Evolutionary conservation across 2,797 vertebrate genomes (phyloP).

Genomic region (Rhabdomys pumilio): DNA sequence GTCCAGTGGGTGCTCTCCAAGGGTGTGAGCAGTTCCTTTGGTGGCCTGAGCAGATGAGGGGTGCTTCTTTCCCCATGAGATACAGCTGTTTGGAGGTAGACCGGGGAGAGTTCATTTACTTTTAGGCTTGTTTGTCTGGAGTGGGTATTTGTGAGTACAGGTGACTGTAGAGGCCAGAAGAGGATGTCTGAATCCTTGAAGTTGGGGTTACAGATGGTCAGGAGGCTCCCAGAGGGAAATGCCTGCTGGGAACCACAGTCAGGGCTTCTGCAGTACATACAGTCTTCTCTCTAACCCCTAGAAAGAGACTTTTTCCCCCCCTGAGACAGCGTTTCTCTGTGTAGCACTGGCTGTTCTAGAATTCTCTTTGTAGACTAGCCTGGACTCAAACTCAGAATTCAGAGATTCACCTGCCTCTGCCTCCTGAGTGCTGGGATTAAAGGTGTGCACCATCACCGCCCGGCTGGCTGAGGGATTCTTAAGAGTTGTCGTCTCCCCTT

Average conservation of each 20-base stretch:
- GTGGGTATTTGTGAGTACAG: background rate
- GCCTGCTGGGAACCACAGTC: background rate
- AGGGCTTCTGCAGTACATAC: background rate
- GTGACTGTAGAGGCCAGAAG: background rate
- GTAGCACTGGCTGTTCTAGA: background rate
- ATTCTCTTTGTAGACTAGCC: background rate
- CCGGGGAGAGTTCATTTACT: background rate
- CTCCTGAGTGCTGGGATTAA: background rate
- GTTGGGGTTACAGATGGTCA: background rate
- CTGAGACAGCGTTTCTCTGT: background rate
- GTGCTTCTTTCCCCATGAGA: background rate
- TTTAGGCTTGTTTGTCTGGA: background rate
- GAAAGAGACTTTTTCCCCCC: background rate
- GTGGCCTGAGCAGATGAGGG: background rate
- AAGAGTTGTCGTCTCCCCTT: background rate
- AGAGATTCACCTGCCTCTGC: background rate
- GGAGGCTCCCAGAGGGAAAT: background rate
- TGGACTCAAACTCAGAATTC: background rate
- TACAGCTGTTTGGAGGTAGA: background rate
- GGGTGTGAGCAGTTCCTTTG: background rate
- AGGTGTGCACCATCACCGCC: background rate
- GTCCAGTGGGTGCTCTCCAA: rapidly evolving
- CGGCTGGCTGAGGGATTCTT: background rate
- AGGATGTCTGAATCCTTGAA: background rate
- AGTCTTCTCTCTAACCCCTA: background rate